phyloP scores from a whole-genome alignment of 2,113 vertebrate genomes.

The Pluvianellus socialis region DNA sequence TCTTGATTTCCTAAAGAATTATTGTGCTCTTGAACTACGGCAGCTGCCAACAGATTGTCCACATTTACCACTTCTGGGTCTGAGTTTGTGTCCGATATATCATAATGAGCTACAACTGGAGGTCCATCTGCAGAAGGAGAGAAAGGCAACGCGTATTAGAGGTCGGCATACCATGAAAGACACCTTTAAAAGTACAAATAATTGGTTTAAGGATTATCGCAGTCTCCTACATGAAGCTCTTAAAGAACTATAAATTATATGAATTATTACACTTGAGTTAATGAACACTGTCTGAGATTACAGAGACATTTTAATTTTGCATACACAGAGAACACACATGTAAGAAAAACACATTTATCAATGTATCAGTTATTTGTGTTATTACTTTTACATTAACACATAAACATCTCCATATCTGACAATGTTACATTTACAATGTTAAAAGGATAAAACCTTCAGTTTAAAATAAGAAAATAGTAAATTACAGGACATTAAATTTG shows the following conservation, averaged over 20 bases:
- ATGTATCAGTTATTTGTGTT: neutral
- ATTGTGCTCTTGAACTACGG: conserved; percentile 89
- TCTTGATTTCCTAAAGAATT: conserved; percentile 85
- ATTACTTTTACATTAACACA: neutral
- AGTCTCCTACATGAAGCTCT: neutral
- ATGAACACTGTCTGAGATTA: neutral
- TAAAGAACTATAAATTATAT: neutral
- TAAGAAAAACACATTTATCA: neutral
- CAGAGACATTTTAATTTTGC: conserved; percentile 41
- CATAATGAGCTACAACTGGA: conserved; percentile 90
- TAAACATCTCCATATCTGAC: neutral
- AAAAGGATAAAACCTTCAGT: conserved; percentile 10
- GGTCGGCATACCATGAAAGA: neutral
- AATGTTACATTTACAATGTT: conserved; percentile 9
- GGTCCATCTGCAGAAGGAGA: conserved; percentile 89
- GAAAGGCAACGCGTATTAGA: conserved; percentile 72
- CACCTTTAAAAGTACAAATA: neutral
- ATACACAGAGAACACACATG: conserved; percentile 38
- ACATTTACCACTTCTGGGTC: conserved; percentile 92
- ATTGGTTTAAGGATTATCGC: neutral
- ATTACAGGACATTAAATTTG: neutral
- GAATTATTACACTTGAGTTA: neutral
- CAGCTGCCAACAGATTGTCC: conserved; percentile 88
- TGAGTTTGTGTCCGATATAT: conserved; percentile 95
- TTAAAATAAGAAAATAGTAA: neutral